phyloP scores from a whole-genome alignment of 2,888 invertebrate species.

The Oscheius sp. region DNA sequence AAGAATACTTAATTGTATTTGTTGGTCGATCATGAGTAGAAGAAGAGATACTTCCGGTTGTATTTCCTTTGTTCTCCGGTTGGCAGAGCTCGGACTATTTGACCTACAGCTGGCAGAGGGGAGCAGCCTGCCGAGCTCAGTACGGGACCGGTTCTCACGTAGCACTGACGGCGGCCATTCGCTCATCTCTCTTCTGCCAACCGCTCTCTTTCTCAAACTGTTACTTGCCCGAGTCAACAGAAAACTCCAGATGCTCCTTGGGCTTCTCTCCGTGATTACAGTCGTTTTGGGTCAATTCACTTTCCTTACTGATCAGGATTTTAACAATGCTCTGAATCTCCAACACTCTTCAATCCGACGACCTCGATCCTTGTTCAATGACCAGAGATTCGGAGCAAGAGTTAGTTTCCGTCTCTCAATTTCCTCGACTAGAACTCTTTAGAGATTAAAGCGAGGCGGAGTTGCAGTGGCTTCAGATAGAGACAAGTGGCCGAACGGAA shows the following conservation, averaged over 20 bases:
- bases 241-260: constrained; percentile 11
- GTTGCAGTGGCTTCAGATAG: constrained; percentile 64
- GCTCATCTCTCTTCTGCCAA: constrained; percentile 29
- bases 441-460: constrained; percentile 66
- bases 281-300: constrained; percentile 35
- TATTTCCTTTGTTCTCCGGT: constrained; percentile 7
- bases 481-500: constrained; percentile 72
- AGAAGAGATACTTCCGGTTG: not conserved
- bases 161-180: constrained; percentile 29
- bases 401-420: constrained; percentile 15
- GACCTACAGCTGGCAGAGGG: constrained; percentile 29
- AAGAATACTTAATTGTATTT: too few relatives aligned
- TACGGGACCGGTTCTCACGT: constrained; percentile 32
- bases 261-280: not conserved
- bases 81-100: constrained; percentile 6
- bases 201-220: constrained; percentile 8
- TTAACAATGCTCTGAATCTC: constrained; percentile 54
- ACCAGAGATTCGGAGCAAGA: constrained; percentile 47
- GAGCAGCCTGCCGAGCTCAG: constrained; percentile 22
- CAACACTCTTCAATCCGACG: constrained; percentile 31
- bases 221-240: too few relatives aligned
- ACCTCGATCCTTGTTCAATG: constrained; percentile 46
- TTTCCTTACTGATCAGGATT: constrained; percentile 60
- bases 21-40: not conserved
- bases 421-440: constrained; percentile 33